phyloP scores from a whole-genome alignment of 1,140 invertebrate genomes.

The Drosophila kepulauana region DNA sequence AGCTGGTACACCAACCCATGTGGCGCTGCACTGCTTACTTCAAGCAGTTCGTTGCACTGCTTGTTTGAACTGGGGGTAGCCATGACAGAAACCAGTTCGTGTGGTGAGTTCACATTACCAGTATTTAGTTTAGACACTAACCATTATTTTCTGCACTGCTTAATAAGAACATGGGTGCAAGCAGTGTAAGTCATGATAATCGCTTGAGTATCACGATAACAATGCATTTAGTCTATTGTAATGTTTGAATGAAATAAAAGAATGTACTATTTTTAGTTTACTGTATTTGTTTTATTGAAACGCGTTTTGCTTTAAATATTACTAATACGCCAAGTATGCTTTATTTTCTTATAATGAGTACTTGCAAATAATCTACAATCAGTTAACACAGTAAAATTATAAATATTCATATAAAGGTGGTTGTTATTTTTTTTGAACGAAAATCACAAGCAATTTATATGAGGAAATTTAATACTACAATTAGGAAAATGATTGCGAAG shows the following conservation, averaged over 20 bases:
- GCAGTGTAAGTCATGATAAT: neutral
- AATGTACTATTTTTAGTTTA: too few relatives aligned
- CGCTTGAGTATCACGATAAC: too few relatives aligned
- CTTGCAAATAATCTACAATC: constrained; percentile 19
- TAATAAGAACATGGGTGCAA: neutral
- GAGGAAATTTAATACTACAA: constrained; percentile 61
- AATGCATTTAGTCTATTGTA: too few relatives aligned
- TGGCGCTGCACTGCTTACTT: neutral
- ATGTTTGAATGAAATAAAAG: too few relatives aligned
- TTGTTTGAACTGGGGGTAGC: neutral
- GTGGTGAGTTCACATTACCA: neutral
- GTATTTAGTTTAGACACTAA: neutral
- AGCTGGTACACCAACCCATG: neutral
- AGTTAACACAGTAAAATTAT: constrained; percentile 38
- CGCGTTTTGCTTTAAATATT: neutral
- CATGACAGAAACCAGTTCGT: neutral
- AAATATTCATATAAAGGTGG: constrained; percentile 10
- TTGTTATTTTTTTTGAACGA: constrained; percentile 15
- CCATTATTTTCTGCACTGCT: constrained; percentile 3
- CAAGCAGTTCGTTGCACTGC: neutral
- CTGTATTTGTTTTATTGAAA: neutral
- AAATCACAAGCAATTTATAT: constrained; percentile 47
- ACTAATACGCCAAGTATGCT: constrained; percentile 32
- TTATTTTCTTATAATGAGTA: constrained; percentile 38
- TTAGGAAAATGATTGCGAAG: constrained; percentile 46